Base-by-base conservation (phyloP, 2,797 vertebrate species). In the Syncerus caffer region DNA sequence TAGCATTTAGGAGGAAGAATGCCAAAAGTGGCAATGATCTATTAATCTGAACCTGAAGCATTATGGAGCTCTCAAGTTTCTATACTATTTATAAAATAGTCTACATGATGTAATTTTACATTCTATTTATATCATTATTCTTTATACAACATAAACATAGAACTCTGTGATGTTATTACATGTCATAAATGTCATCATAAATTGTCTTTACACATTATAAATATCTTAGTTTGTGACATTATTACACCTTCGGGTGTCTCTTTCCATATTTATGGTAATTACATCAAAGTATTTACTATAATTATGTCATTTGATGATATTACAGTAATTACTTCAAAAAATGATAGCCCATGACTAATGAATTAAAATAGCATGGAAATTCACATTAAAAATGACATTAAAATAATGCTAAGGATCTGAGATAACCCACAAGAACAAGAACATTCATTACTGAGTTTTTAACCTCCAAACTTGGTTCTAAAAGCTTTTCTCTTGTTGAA, bases 301-400 rank as follows among this genome's bases (percentile, higher is more conserved):
- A 99, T 99, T 98, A 99, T 99, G 98, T 99, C 98, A 99, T 99
- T 99, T 99, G 98, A 99, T 99, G 98, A 99, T 99, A 99, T 99
- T 99, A 99, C 98, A 98, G 99, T 99, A 98, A 99, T 99, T 99
- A 99, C 98, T 98, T 98, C 25, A 21, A 99, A 99, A 99, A 99
- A 99, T 99, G 98, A 99, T 99, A 99, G 98, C 93, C 98, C 98
- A 98, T 99, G 98, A 99, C 99, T 99, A 99, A 99, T 99, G 98
- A 99, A 98, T 99, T 99, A 98, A 99, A 99, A 99, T 98, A 99
- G 98, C 98, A 98, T 98, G 98, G 98, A 99, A 99, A 99, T 98
- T 98, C 98, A 53, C 98, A 98, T 98, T 97, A 71, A 98, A 99
- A 98, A 98, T 98, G 98, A 97, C 98, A 98, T 98, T 98, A 97